phyloP scores from a whole-genome alignment of 2,797 vertebrate genomes.

The Siniperca obscura region DNA sequence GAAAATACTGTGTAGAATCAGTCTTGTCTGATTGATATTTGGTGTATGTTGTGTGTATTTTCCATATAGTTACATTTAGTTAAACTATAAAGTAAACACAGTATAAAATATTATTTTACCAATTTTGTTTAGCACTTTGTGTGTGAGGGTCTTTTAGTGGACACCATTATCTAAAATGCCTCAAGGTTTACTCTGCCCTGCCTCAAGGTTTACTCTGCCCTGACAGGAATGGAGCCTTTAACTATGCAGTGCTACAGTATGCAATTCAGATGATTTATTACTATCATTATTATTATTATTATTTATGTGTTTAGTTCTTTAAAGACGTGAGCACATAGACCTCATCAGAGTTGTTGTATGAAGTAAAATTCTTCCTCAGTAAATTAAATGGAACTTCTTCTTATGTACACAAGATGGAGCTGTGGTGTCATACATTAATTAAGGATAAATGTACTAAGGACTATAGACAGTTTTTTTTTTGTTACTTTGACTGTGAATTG shows the following conservation, averaged over 20 bases:
- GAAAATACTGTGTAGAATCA: too few relatives aligned
- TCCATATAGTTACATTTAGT: too few relatives aligned
- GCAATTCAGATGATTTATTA: background rate
- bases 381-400: background rate
- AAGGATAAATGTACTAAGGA: background rate
- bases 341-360: background rate
- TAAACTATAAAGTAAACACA: too few relatives aligned
- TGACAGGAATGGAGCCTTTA: too few relatives aligned
- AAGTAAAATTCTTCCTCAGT: background rate
- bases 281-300: background rate
- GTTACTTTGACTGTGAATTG: background rate
- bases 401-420: slow-evolving; percentile 59
- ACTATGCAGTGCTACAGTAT: background rate
- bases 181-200: background rate
- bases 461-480: background rate
- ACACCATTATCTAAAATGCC: background rate
- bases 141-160: background rate
- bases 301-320: background rate
- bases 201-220: background rate
- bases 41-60: background rate
- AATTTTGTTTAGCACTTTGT: too few relatives aligned
- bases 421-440: slow-evolving; percentile 11
- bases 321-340: background rate
- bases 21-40: background rate
- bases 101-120: too few relatives aligned